Percentiles rank a stretch among this genome's conserved stretches.
Evolutionary conservation across 2,888 invertebrate genomes (phyloP).

Genomic region (Apodemia zela): DNA sequence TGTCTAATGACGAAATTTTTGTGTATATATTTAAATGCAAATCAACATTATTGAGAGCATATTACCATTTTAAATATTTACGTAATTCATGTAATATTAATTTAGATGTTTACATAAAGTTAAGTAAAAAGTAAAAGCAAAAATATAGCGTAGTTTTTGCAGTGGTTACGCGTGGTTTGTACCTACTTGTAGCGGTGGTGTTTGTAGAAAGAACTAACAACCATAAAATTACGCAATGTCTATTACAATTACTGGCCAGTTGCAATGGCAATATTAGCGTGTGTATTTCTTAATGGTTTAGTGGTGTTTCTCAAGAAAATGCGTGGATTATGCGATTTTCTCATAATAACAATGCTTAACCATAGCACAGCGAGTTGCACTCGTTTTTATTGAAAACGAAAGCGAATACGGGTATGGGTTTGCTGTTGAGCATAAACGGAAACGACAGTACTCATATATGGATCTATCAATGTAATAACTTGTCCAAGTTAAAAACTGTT

Average conservation of each 20-base stretch:
- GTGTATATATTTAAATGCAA: not conserved
- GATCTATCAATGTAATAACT: not conserved
- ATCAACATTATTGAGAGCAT: slow-evolving; percentile 4
- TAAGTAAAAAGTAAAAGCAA: slow-evolving; percentile 8
- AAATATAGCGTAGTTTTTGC: slow-evolving; percentile 14
- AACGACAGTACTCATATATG: not conserved
- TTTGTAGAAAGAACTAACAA: slow-evolving; percentile 15
- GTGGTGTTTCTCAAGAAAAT: slow-evolving; percentile 18
- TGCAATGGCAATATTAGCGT: slow-evolving; percentile 40
- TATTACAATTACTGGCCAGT: slow-evolving; percentile 41
- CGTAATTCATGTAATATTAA: slow-evolving; percentile 15
- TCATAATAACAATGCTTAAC: not conserved
- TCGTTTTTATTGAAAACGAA: slow-evolving; percentile 10
- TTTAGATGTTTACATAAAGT: not conserved
- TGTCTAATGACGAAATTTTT: not conserved
- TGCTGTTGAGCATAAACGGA: slow-evolving; percentile 15
- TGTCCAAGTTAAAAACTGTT: no score
- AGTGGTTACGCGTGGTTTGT: slow-evolving; percentile 43
- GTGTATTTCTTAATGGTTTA: slow-evolving; percentile 38
- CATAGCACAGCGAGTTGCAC: not conserved
- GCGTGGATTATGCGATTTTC: slow-evolving; percentile 7
- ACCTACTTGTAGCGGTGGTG: slow-evolving; percentile 39
- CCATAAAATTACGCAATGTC: slow-evolving; percentile 43
- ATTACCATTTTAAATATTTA: slow-evolving; percentile 10
- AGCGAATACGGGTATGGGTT: not conserved